Conservation (phyloP, 2,113 vertebrate species). For the Falco punctatus region DNA sequence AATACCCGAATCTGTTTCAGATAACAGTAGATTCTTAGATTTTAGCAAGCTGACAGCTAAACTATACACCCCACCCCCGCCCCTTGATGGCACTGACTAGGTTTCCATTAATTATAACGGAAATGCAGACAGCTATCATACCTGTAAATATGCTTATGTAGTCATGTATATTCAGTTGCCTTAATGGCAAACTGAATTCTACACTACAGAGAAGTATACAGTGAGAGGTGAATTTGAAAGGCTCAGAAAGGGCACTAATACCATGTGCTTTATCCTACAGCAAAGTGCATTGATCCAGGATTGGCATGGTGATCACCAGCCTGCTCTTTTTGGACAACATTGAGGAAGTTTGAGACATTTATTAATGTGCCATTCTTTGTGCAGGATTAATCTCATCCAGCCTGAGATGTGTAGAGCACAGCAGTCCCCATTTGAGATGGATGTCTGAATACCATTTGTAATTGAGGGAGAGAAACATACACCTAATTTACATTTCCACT, state of each 20-base stretch:
- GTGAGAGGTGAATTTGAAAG: background rate
- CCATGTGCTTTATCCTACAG: background rate
- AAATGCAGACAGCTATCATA: background rate
- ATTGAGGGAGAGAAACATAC: background rate
- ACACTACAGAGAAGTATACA: background rate
- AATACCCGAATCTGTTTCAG: background rate
- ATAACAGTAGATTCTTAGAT: background rate
- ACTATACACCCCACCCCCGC: background rate
- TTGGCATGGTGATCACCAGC: background rate
- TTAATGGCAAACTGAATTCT: background rate
- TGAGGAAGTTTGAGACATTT: background rate
- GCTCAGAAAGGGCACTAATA: background rate
- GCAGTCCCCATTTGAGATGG: no score
- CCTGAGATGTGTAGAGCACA: background rate
- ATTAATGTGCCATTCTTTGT: background rate
- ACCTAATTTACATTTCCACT: background rate
- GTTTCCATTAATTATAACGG: background rate
- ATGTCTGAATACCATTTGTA: background rate
- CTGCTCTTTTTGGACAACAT: background rate
- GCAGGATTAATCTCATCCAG: background rate
- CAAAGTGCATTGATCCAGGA: background rate
- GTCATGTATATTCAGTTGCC: background rate
- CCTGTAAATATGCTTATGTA: background rate
- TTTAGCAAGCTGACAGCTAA: background rate
- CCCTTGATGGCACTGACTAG: background rate